Evolutionary conservation across 2,113 vertebrate genomes (phyloP).

Genomic region (Ciconia boyciana): DNA sequence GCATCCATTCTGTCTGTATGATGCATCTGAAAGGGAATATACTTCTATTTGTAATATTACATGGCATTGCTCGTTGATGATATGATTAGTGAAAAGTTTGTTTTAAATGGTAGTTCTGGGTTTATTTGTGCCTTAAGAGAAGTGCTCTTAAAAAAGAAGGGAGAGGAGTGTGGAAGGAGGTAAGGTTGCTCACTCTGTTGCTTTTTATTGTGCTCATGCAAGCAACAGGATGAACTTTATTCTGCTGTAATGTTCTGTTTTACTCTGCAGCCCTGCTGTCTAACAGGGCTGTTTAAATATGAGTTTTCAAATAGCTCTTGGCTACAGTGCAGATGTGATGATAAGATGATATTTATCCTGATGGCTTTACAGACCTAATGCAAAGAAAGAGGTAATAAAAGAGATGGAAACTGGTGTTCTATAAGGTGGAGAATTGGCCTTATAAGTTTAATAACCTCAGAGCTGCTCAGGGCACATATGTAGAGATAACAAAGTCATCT

Average conservation of each 20-base stretch:
- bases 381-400: not conserved
- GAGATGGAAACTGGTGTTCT: not conserved
- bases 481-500: not conserved
- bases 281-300: not conserved
- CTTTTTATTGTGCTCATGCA: not conserved
- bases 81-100: not conserved
- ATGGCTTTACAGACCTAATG: not conserved
- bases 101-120: not conserved
- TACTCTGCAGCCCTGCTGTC: not conserved
- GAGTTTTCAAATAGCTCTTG: conserved; percentile 15
- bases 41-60: not conserved
- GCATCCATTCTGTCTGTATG: not conserved
- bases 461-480: not conserved
- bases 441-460: not conserved
- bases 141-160: not conserved
- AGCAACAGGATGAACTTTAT: not conserved
- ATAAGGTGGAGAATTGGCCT: not conserved
- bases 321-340: conserved; percentile 18
- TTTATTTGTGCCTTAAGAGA: not conserved
- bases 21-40: not conserved
- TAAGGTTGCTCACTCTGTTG: not conserved
- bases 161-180: not conserved
- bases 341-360: not conserved
- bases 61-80: not conserved
- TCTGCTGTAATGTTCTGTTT: not conserved